Base-by-base conservation (phyloP, 2,113 vertebrate species). In the Cryptotis parvus region DNA sequence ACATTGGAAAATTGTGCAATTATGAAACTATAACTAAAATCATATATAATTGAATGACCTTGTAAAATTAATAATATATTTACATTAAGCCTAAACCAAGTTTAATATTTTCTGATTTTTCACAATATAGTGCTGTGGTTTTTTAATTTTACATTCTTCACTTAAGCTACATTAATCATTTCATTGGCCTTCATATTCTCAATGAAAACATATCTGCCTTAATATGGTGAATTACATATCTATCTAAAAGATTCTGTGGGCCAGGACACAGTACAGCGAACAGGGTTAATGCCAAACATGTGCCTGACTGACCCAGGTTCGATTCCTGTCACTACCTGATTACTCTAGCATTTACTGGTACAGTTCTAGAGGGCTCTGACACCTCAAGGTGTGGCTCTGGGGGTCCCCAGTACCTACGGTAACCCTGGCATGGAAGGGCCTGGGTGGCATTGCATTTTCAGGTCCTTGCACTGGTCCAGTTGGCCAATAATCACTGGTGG, bases 41-140 rank as follows among this genome's bases (percentile, higher is more conserved):
- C 70, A 79, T 69, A 76, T 26, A 55, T 81, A 72, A 2, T 86
- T 80, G 31, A 91, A 63, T 84, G 58, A 93, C 43, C 45, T 49
- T 14, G 14, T 49, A 49, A 92, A 84, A 77, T 79, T 74, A 91
- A 90, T 79, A 26, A 77, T 75, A n/a, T 70, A 29, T 66, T n/a
- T 58, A 68, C 70, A 81, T 39, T 7, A 26, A 87, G 16, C 22
- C 9, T 77, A n/a, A 83, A 78, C 39, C 15, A 74, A 76, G 4
- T 65, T 65, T 87, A 66, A 33, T 88, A 29, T 92, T 89, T 79
- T 63, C 26, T 88, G 22, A n/a, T 80, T 87, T 91, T 39, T 15
- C 7, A 88, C n/a, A 55, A 1, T 58, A 20, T 33, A 49, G 82
- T 78, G 16, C 24, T 91, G 86, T 79, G 4, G 31, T 80, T 4